Percentiles rank a stretch among this genome's conserved stretches.
These are phyloP conservation scores for Scyliorhinus canicula DNA, from an alignment of 2,797 vertebrate species.

Conservation along the genomic window DNA sequence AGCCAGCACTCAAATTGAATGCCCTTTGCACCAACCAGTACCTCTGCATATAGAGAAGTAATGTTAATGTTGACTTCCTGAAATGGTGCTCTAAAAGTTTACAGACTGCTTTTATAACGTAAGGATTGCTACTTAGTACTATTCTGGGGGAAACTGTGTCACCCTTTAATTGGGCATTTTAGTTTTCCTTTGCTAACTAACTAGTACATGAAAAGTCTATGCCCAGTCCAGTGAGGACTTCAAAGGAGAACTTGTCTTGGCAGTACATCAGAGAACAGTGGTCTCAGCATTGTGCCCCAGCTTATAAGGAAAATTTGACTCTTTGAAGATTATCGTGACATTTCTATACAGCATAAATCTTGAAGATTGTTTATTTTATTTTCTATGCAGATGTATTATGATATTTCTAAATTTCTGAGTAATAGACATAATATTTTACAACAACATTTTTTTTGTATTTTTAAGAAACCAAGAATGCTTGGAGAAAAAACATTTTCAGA, in stretches of 20 bases:
- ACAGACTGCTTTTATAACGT: not conserved
- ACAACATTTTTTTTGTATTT: not conserved
- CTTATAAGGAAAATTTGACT: not conserved
- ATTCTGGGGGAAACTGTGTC: not conserved
- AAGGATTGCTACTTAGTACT: not conserved
- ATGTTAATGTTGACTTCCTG: not conserved
- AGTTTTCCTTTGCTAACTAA: not conserved
- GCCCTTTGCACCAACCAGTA: not conserved
- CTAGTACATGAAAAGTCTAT: slow-evolving; percentile 6
- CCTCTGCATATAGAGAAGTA: not conserved
- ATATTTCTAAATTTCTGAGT: not conserved
- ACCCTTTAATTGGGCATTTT: not conserved
- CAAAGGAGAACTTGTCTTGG: slow-evolving; percentile 23
- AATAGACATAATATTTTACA: not conserved
- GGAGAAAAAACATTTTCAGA: not conserved
- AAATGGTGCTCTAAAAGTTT: not conserved
- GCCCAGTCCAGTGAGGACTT: not conserved
- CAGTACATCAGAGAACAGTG: slow-evolving; percentile 33
- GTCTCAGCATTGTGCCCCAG: not conserved
- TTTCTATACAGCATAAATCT: slow-evolving; percentile 21
- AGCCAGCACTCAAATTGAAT: too few species aligned
- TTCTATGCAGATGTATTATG: not conserved
- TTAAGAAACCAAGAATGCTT: not conserved
- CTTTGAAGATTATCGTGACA: not conserved
- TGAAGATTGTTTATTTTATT: not conserved